Base-by-base conservation (phyloP, 2,888 invertebrate species). In the Kuschelorhynchus macadamiae region DNA sequence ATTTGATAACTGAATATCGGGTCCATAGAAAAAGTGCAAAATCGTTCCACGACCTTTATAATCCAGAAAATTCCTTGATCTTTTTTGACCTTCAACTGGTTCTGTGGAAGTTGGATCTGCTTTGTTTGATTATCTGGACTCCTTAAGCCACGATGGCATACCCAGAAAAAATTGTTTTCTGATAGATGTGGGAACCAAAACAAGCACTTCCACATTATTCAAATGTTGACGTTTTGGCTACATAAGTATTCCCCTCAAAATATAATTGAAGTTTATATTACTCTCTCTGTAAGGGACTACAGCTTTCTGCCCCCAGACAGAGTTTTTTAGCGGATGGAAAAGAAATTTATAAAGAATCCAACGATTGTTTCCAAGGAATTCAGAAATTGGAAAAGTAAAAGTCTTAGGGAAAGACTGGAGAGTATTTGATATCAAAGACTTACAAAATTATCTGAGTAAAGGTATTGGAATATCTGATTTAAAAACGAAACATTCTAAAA, bases 101-200 rank as follows among this genome's bases (percentile, higher is more conserved):
- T n/a, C 70, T 67, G 30, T 56, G 2, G 62, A 67, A 36, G 25
- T 67, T 3, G 14, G 39, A n/a, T 67, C 56, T 20, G 49, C 41
- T 12, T 21, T 57, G 50, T 59, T 59, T 11, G 12, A 18, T 14
- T 42, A 57, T 59, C 32, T 57, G 9, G 47, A 47, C 1, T 32
- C 32, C 11, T 20, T 64, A 11, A 42, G 52, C 17, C 17, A n/a
- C 2, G 20, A 16, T 12, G 39, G 47, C 9, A 33, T 30, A 9
- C 36, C n/a, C 20, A 20, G n/a, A 21, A 32, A 9, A 14, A 55
- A 20, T 36, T 72, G 50, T 64, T 56, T 30, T 57, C 62, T 47
- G 70, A 67, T 50, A 44, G 65, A 64, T 71, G 72, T 63, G 72
- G 61, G 7, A 68, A 68, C 16, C 72, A 71, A 57, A 72, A 72